Conservation (phyloP, 2,888 invertebrate species). For the Leptinotarsa peninsularis region DNA sequence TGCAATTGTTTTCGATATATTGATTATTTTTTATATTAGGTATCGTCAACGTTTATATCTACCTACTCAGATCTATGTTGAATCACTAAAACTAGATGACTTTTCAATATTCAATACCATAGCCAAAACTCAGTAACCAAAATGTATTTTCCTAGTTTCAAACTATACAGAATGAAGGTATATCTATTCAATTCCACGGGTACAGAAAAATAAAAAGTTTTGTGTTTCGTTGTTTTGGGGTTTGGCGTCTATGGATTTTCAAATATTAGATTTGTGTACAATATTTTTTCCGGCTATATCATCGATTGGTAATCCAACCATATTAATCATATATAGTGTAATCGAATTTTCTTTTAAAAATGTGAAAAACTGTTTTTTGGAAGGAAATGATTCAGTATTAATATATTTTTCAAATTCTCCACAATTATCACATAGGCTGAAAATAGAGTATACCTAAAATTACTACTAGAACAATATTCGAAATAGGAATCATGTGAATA, state of each 20-base stretch:
- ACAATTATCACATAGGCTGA: too few species aligned
- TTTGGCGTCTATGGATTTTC: constrained; percentile 15
- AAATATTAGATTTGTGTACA: not conserved
- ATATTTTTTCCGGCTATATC: not conserved
- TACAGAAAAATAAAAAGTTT: not conserved
- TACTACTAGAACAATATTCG: too few species aligned
- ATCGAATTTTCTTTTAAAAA: too few species aligned
- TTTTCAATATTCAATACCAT: constrained; percentile 53
- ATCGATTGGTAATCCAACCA: too few species aligned
- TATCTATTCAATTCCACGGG: constrained; percentile 27
- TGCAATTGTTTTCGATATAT: constrained; percentile 62
- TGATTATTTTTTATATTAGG: constrained; percentile 59
- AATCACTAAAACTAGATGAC: constrained; percentile 59
- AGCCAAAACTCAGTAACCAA: constrained; percentile 50
- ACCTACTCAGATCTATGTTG: constrained; percentile 60
- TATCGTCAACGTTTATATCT: constrained; percentile 58
- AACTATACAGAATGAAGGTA: constrained; percentile 48
- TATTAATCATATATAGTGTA: too few species aligned
- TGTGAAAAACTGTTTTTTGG: too few species aligned
- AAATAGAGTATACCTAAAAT: too few species aligned
- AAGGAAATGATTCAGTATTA: too few species aligned
- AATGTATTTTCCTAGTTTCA: constrained; percentile 46
- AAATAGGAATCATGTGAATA: too few species aligned
- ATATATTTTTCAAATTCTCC: too few species aligned
- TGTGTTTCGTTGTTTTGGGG: constrained; percentile 20